These are phyloP conservation scores for Holocentrus rufus DNA, from an alignment of 2,797 vertebrate genomes.

Conservation along the genomic window DNA sequence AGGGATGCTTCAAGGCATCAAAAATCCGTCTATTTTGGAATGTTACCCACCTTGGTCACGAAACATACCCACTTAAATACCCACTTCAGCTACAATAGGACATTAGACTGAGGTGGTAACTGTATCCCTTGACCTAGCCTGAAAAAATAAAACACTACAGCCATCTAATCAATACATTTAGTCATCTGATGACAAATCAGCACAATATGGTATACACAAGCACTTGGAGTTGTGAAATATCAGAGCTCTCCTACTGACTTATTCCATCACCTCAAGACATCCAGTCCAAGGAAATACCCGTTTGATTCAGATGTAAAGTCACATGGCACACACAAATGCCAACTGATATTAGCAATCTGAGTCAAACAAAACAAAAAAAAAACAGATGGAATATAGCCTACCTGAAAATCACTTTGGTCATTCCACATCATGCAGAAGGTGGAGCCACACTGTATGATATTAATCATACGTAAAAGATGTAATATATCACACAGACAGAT, in stretches of 20 bases:
- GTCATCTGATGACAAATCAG: background rate
- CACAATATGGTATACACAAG: background rate
- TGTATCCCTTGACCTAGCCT: background rate
- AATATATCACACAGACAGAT: constrained; percentile 18
- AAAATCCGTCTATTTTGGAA: too few species aligned
- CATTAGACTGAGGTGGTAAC: background rate
- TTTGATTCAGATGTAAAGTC: background rate
- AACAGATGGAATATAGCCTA: background rate
- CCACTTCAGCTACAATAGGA: background rate
- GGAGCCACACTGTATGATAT: background rate
- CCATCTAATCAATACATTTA: constrained; percentile 17
- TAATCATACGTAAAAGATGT: background rate
- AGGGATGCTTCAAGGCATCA: too few species aligned
- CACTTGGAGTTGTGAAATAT: background rate
- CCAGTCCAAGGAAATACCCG: constrained; percentile 6
- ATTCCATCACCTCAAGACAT: background rate
- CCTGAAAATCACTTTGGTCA: background rate
- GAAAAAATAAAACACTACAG: background rate
- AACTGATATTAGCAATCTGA: background rate
- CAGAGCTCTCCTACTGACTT: background rate
- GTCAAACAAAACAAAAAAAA: background rate
- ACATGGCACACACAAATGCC: background rate
- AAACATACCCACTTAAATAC: constrained; percentile 5
- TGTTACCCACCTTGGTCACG: background rate
- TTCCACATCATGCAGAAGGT: background rate